Percentiles rank a stretch among this genome's conserved stretches.
Evolutionary conservation across 2,113 vertebrate genomes (phyloP).

Genomic region (Tetrax tetrax): DNA sequence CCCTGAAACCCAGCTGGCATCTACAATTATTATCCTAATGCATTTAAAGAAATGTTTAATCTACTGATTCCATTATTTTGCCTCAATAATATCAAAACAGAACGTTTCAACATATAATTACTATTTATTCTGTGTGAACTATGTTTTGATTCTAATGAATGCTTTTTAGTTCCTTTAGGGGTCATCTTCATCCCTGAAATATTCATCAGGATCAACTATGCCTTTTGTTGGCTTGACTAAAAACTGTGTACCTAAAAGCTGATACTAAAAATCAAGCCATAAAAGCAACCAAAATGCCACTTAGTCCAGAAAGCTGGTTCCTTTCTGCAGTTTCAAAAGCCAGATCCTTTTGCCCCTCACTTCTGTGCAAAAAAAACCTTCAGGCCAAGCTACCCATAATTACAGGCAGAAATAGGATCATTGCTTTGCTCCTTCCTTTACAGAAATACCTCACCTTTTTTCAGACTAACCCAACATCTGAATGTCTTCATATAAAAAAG

Average conservation of each 20-base stretch:
- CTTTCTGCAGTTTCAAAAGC: not conserved
- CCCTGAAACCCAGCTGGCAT: not conserved
- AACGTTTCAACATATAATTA: not conserved
- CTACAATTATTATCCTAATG: not conserved
- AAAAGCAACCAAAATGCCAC: not conserved
- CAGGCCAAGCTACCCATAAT: not conserved
- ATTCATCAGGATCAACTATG: not conserved
- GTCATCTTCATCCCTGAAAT: not conserved
- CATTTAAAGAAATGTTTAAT: slow-evolving; percentile 9
- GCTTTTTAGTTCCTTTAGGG: not conserved
- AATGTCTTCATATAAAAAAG: not conserved
- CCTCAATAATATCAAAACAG: not conserved
- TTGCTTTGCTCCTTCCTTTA: not conserved
- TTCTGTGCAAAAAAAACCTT: not conserved
- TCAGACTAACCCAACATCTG: not conserved
- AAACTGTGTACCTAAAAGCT: not conserved
- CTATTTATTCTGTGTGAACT: not conserved
- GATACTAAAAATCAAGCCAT: not conserved
- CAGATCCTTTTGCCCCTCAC: not conserved
- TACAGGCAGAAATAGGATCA: not conserved
- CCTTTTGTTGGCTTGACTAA: not conserved
- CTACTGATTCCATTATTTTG: not conserved
- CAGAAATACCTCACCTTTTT: not conserved
- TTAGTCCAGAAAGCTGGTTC: not conserved
- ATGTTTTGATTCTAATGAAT: not conserved